These are phyloP conservation scores for Pitangus sulphuratus DNA, from an alignment of 2,797 vertebrate genomes.

Conservation along the genomic window DNA sequence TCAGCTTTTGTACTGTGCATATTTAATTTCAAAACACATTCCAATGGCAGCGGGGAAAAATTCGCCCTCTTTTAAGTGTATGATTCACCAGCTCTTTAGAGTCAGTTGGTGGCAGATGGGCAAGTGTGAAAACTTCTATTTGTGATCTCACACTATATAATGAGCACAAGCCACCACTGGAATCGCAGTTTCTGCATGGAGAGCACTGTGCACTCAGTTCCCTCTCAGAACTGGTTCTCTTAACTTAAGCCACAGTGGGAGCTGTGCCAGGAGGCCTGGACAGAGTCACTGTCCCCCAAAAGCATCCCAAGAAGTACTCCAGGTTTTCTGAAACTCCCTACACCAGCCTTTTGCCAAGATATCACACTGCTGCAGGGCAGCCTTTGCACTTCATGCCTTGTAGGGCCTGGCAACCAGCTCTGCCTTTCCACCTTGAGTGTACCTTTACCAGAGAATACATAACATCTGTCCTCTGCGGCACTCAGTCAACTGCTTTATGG, in stretches of 20 bases:
- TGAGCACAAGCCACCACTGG: slow-evolving; percentile 62
- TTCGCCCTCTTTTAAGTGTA: slow-evolving; percentile 64
- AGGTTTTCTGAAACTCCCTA: not conserved
- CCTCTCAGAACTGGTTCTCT: not conserved
- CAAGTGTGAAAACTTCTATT: slow-evolving; percentile 78
- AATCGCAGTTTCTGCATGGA: slow-evolving; percentile 29
- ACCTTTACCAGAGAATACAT: not conserved
- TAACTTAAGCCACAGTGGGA: not conserved
- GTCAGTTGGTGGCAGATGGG: slow-evolving; percentile 78
- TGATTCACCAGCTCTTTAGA: slow-evolving; percentile 74
- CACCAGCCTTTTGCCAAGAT: not conserved
- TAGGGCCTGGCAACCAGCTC: not conserved
- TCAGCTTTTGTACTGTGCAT: slow-evolving; percentile 69
- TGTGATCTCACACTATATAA: slow-evolving; percentile 74
- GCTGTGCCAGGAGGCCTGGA: not conserved
- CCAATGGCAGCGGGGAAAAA: slow-evolving; percentile 53
- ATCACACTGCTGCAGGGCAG: not conserved
- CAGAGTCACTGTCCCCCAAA: not conserved
- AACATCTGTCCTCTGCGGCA: not conserved
- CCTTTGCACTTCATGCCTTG: not conserved
- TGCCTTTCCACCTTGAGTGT: not conserved
- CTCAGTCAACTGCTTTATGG: not conserved
- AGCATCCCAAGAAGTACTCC: not conserved
- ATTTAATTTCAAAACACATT: slow-evolving; percentile 72
- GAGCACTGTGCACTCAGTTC: not conserved